phyloP scores from a whole-genome alignment of 2,113 vertebrate genomes.

The Vulpes lagopus region DNA sequence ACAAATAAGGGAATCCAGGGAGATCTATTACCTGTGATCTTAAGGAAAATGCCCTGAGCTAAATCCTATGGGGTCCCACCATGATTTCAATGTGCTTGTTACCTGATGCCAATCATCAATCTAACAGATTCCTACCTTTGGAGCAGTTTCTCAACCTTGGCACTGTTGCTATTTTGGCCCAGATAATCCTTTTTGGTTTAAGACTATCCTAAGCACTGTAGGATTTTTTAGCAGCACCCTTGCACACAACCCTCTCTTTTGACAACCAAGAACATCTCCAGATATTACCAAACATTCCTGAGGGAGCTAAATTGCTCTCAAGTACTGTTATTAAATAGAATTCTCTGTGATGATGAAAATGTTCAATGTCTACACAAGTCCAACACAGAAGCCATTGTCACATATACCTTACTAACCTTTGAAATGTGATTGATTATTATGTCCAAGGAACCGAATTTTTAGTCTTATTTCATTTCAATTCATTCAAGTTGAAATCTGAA shows the following conservation, averaged over 20 bases:
- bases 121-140: neutral
- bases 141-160: neutral
- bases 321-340: neutral
- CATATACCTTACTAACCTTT: neutral
- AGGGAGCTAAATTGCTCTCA: neutral
- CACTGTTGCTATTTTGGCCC: neutral
- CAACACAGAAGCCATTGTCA: neutral
- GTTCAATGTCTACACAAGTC: neutral
- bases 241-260: neutral
- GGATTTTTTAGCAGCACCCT: neutral
- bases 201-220: neutral
- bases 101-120: neutral
- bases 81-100: neutral
- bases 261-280: neutral
- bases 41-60: neutral
- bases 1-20: neutral
- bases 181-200: neutral
- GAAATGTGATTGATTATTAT: neutral
- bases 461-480: neutral
- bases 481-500: neutral
- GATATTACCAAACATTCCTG: neutral
- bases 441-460: neutral
- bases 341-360: neutral
- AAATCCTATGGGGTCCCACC: neutral
- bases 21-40: neutral